These are phyloP conservation scores for Papilio dardanus DNA, from an alignment of 1,140 invertebrate genomes.

Conservation along the genomic window DNA sequence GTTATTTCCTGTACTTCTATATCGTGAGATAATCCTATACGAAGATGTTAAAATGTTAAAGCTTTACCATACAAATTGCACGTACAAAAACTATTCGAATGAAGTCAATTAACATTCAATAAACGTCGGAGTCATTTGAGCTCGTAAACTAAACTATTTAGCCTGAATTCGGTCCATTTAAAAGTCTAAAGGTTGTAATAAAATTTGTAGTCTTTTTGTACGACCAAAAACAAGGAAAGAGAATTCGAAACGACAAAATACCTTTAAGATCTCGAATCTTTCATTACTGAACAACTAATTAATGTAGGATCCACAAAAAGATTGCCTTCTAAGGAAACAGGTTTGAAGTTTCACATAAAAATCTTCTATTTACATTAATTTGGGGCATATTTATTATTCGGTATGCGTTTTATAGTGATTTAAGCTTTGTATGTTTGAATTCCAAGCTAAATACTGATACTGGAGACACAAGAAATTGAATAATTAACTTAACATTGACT, in stretches of 20 bases:
- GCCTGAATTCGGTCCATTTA: conserved; percentile 15
- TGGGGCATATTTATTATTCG: not conserved
- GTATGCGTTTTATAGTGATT: not conserved
- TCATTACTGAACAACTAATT: conserved; percentile 33
- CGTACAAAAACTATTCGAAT: not conserved
- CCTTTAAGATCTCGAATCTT: conserved; percentile 3
- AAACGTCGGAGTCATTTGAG: conserved; percentile 6
- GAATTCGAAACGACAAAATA: conserved; percentile 20
- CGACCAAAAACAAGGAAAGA: conserved; percentile 1
- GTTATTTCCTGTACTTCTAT: not conserved
- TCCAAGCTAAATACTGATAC: not conserved
- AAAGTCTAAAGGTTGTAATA: conserved; percentile 27
- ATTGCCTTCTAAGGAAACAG: conserved; percentile 12
- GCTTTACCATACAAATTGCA: not conserved
- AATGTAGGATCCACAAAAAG: conserved; percentile 8
- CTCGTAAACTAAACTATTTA: conserved; percentile 19
- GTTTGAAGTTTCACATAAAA: not conserved
- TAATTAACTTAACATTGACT: not conserved
- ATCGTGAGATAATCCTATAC: not conserved
- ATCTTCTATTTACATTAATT: not conserved
- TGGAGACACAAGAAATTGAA: not conserved
- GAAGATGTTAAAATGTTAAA: not conserved
- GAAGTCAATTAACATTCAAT: conserved; percentile 20
- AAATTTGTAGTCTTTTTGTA: conserved; percentile 5
- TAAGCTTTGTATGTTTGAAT: not conserved